A percentile compares a stretch with the other conserved stretches of the same genome.
These are phyloP conservation scores for Volucella zonaria DNA, from an alignment of 2,888 invertebrate species.

Conservation along the genomic window DNA sequence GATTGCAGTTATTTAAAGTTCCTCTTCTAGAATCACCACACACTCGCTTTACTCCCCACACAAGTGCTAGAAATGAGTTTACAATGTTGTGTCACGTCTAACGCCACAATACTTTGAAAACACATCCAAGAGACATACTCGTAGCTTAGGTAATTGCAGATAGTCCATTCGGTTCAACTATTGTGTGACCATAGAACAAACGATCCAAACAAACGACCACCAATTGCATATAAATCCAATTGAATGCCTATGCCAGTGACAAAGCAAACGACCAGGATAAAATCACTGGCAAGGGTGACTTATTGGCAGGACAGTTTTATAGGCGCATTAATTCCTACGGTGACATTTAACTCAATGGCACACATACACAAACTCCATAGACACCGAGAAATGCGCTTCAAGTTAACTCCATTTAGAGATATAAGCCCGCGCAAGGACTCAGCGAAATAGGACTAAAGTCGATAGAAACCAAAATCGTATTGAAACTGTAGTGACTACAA, in stretches of 20 bases:
- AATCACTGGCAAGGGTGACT: slow-evolving; percentile 49
- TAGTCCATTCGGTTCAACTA: background rate
- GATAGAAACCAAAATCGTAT: slow-evolving; percentile 45
- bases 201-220: background rate
- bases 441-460: slow-evolving; percentile 18
- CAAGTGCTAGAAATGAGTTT: background rate
- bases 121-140: slow-evolving; percentile 7
- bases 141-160: slow-evolving; percentile 1
- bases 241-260: background rate
- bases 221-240: slow-evolving; percentile 34
- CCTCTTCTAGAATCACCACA: too few species aligned
- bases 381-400: slow-evolving; percentile 37
- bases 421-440: slow-evolving; percentile 38
- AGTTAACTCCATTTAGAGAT: slow-evolving; percentile 39
- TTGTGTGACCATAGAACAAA: slow-evolving; percentile 9
- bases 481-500: slow-evolving; percentile 25
- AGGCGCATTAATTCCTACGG: slow-evolving; percentile 65
- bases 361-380: slow-evolving; percentile 8
- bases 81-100: slow-evolving; percentile 7
- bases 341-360: slow-evolving; percentile 56
- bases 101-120: background rate
- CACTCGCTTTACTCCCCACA: too few species aligned
- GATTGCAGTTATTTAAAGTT: too few species aligned
- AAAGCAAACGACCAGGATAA: slow-evolving; percentile 14
- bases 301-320: slow-evolving; percentile 67